Base-by-base conservation (phyloP, 2,888 invertebrate species). In the Osmoderma eremita region DNA sequence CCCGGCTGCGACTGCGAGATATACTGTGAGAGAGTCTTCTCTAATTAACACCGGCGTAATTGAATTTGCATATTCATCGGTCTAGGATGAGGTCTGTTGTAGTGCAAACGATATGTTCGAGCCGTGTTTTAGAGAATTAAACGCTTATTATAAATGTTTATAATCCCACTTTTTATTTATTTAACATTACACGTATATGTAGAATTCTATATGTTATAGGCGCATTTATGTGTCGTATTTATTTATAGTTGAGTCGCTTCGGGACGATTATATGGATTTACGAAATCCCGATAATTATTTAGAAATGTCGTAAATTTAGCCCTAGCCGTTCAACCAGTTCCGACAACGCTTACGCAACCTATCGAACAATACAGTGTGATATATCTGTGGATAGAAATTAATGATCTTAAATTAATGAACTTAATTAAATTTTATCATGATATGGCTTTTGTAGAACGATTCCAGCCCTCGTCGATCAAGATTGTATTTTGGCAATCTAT, bases 1-100 rank as follows among this genome's bases (percentile, higher is more conserved):
- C 13, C 12, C 22, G 50, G 50, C 20, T 15, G 24, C 20, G n/a
- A 1, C 1, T 18, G 20, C 12, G 10, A 20, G 20, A 6, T 18
- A 36, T 12, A 18, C 18, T 38, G 12, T 36, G 20, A 12, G 30
- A 45, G 61, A 48, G 45, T 45, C 6, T 49, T 6, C 12, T 30
- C 61, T 62, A 62, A 62, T 62, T 62, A 62, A 62, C 49, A 36
- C 48, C 10, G 15, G 38, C 49, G 49, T 62, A 62, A 62, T 62
- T 62, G 61, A 45, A 62, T 62, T 62, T 62, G 61, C 61, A 62
- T 62, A 62, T 45, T n/a, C 48, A 45, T 18, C 45, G 20, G 13
- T 62, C 45, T 15, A 18, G 41, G 5, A n/a, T 45, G 24, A 30
- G 10, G 61, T 48, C 30, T 48, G 3, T 62, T 62, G 48, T 30